Conservation (phyloP, 2,888 invertebrate species). For the Coelogynopora nodosa region DNA sequence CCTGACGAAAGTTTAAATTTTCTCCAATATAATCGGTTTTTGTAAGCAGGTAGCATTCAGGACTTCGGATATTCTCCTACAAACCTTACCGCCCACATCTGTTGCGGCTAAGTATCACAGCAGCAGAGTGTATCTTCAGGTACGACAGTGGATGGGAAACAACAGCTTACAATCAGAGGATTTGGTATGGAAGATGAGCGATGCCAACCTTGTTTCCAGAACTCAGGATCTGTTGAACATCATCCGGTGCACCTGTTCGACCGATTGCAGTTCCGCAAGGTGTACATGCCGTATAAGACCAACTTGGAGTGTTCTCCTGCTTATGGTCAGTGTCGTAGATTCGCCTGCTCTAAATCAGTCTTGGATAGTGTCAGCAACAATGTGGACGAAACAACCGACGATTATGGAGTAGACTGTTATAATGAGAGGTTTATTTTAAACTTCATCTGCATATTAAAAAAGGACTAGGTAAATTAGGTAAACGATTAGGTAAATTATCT, state of each 20-base stretch:
- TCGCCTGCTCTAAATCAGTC: background rate
- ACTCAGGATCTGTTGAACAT: slow-evolving; percentile 1
- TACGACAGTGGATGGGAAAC: background rate
- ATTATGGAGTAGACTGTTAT: slow-evolving; percentile 14
- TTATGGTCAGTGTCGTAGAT: slow-evolving; percentile 41
- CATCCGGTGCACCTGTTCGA: background rate
- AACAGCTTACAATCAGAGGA: background rate
- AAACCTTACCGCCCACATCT: slow-evolving; percentile 6
- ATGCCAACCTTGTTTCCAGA: background rate
- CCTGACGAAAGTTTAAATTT: background rate
- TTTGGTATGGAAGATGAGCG: background rate
- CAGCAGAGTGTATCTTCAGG: background rate
- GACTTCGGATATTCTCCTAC: slow-evolving; percentile 25
- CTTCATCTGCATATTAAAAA: background rate
- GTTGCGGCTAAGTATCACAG: background rate
- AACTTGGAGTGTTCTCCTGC: slow-evolving; percentile 10
- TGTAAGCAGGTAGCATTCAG: background rate
- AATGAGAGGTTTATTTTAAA: background rate
- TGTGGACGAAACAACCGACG: background rate
- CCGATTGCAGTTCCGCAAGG: background rate
- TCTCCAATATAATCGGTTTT: slow-evolving; percentile 2
- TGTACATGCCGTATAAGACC: background rate
- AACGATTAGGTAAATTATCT: too few relatives aligned
- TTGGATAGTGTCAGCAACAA: background rate
- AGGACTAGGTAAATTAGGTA: too few relatives aligned